Conservation (phyloP, 1,140 invertebrate species). For the Copidosoma floridanum region DNA sequence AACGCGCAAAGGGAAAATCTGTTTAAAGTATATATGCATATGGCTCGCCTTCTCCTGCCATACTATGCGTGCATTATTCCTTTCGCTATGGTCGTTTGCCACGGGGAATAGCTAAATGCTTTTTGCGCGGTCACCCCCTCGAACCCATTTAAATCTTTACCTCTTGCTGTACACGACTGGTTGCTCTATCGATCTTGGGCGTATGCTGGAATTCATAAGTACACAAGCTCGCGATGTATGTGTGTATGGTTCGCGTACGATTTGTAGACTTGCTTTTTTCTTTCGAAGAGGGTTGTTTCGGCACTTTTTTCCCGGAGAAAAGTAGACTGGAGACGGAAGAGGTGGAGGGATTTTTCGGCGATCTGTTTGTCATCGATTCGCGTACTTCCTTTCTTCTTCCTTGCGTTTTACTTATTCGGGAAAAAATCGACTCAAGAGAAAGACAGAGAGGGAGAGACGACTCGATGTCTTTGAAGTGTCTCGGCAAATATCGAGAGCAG, state of each 20-base stretch:
- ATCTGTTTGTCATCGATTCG: constrained; percentile 51
- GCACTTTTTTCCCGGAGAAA: not conserved
- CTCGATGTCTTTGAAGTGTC: constrained; percentile 47
- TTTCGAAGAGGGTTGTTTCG: too few relatives aligned
- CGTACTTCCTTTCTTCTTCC: constrained; percentile 21
- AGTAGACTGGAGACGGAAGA: not conserved
- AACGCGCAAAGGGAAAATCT: constrained; percentile 41
- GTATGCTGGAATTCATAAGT: too few relatives aligned
- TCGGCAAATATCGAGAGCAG: too few relatives aligned
- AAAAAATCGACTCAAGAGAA: too few relatives aligned
- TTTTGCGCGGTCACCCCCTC: too few relatives aligned
- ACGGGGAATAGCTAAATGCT: constrained; percentile 59
- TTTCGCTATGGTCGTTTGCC: constrained; percentile 56
- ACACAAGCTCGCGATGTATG: too few relatives aligned
- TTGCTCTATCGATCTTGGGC: constrained; percentile 18
- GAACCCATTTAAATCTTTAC: constrained; percentile 57
- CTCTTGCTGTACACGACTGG: too few relatives aligned
- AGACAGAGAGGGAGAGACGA: constrained; percentile 13
- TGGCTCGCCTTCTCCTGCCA: constrained; percentile 17
- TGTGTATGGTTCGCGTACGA: too few relatives aligned
- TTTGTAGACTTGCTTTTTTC: constrained; percentile 5
- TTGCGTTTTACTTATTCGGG: constrained; percentile 4
- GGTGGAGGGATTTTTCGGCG: constrained; percentile 16
- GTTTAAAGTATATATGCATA: constrained; percentile 56
- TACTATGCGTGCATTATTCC: too few relatives aligned